Percentiles rank a stretch among this genome's conserved stretches.
Evolutionary conservation across 2,888 invertebrate genomes (phyloP).

Genomic region (Dilophus febrilis): DNA sequence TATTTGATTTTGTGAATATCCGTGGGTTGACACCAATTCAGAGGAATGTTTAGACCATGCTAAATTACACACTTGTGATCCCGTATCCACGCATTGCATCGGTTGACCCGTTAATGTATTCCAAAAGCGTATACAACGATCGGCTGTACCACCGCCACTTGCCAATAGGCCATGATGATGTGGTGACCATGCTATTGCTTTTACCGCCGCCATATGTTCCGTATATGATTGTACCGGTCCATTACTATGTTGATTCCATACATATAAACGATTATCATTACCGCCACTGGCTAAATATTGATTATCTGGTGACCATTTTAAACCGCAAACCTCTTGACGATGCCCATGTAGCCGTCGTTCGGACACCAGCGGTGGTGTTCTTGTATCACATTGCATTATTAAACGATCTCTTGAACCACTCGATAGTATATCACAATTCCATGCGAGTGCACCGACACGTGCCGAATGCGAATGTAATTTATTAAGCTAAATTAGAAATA

Average conservation of each 20-base stretch:
- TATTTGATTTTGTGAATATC: slow-evolving; percentile 97
- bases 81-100: slow-evolving; percentile 95
- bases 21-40: slow-evolving; percentile 94
- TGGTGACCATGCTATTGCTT: slow-evolving; percentile 98
- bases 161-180: slow-evolving; percentile 94
- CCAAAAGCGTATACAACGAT: slow-evolving; percentile 94
- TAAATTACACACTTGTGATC: slow-evolving; percentile 94
- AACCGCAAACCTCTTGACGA: slow-evolving; percentile 91
- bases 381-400: slow-evolving; percentile 85
- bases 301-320: slow-evolving; percentile 97
- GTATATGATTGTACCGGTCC: slow-evolving; percentile 90
- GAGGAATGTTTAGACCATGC: slow-evolving; percentile 99
- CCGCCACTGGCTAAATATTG: slow-evolving; percentile 96
- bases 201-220: slow-evolving; percentile 92
- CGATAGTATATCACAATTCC: slow-evolving; percentile 93
- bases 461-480: slow-evolving; percentile 85
- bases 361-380: slow-evolving; percentile 60
- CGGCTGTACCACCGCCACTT: slow-evolving; percentile 98
- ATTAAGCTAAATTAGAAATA: slow-evolving; percentile 61
- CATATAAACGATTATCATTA: slow-evolving; percentile 52
- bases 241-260: slow-evolving; percentile 63
- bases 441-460: slow-evolving; percentile 82
- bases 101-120: slow-evolving; percentile 96
- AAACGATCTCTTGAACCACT: slow-evolving; percentile 89
- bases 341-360: slow-evolving; percentile 79